These are phyloP conservation scores for Encarsia formosa DNA, from an alignment of 2,888 invertebrate genomes.

Conservation along the genomic window DNA sequence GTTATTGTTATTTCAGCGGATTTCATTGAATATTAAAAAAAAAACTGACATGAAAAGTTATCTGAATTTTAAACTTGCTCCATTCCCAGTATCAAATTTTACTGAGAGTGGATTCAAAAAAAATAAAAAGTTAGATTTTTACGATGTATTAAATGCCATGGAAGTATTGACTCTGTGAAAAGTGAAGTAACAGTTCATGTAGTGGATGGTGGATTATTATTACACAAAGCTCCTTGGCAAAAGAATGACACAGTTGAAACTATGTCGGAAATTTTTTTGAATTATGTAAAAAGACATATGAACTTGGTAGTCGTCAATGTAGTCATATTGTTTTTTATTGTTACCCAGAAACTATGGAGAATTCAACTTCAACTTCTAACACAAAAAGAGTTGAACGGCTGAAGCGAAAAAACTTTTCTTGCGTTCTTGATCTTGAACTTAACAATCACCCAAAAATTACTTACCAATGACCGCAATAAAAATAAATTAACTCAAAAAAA, in stretches of 20 bases:
- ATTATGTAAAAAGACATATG: too few species aligned
- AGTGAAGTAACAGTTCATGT: neutral
- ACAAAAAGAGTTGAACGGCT: too few species aligned
- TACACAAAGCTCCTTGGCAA: neutral
- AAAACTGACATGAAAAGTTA: conserved; percentile 34
- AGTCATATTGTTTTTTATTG: neutral
- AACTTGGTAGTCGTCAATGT: neutral
- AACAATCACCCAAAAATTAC: too few species aligned
- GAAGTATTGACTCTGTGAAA: neutral
- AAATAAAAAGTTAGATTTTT: neutral
- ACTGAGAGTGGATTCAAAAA: neutral
- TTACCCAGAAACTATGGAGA: too few species aligned
- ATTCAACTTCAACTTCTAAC: too few species aligned
- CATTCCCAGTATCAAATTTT: conserved; percentile 36
- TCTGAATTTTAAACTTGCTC: conserved; percentile 36
- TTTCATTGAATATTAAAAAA: conserved; percentile 22
- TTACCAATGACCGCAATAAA: too few species aligned
- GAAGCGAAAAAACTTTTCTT: too few species aligned
- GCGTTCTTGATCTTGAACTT: too few species aligned
- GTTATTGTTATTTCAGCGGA: neutral
- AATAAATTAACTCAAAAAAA: too few species aligned
- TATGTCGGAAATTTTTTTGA: neutral
- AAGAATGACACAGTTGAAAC: neutral
- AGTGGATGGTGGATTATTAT: neutral
- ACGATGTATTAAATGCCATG: too few species aligned